phyloP scores from a whole-genome alignment of 2,888 invertebrate genomes.

The Spodoptera exigua region DNA sequence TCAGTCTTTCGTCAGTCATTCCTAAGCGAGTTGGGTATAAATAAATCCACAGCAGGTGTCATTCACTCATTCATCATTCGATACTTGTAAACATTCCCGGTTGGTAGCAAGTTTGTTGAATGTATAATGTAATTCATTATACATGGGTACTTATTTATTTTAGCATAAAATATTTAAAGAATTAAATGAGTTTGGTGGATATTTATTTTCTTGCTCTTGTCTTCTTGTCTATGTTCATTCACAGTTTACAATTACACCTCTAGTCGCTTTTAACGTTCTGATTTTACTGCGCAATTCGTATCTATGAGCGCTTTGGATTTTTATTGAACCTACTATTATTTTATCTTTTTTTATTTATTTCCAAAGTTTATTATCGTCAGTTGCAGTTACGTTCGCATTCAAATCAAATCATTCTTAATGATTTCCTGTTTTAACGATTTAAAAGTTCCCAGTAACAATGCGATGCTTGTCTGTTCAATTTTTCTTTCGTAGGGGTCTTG shows the following conservation, averaged over 20 bases:
- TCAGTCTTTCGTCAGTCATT: slow-evolving; percentile 2
- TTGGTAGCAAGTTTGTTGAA: slow-evolving; percentile 4
- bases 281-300: too few relatives aligned
- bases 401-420: too few relatives aligned
- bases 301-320: too few relatives aligned
- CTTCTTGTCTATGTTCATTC: not conserved
- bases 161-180: not conserved
- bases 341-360: too few relatives aligned
- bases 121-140: not conserved
- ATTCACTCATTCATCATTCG: slow-evolving; percentile 3
- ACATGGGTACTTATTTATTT: not conserved
- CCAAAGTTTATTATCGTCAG: too few relatives aligned
- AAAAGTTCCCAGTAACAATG: too few relatives aligned
- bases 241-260: not conserved
- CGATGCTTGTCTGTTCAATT: too few relatives aligned
- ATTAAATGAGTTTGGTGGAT: not conserved
- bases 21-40: not conserved
- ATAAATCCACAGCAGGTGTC: slow-evolving; percentile 16
- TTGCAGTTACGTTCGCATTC: too few relatives aligned
- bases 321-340: too few relatives aligned
- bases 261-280: too few relatives aligned
- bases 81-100: not conserved
- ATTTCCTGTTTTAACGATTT: too few relatives aligned
- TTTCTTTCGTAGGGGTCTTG: too few relatives aligned
- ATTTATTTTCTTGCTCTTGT: not conserved